Percentiles rank a stretch among this genome's conserved stretches.
Conservation (phyloP, 2,888 invertebrate species). For the Polyploca ridens region DNA sequence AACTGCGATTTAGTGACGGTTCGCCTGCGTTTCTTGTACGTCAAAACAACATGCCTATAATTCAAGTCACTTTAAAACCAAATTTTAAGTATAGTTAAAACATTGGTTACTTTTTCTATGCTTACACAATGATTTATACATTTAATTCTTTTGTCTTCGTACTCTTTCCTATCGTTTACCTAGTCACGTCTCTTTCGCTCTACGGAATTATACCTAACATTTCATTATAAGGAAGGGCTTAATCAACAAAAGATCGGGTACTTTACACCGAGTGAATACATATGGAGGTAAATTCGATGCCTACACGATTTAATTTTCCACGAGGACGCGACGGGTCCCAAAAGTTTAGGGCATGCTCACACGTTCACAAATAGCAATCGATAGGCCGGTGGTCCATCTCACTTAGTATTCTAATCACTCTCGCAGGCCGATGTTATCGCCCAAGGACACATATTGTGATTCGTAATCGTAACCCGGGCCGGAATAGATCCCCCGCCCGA, state of each 20-base stretch:
- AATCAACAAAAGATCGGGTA: conserved; percentile 20
- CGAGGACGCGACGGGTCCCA: conserved; percentile 34
- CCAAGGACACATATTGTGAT: conserved; percentile 79
- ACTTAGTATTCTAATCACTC: conserved; percentile 72
- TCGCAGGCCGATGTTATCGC: conserved; percentile 61
- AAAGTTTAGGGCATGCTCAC: conserved; percentile 33
- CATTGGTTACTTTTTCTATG: background rate
- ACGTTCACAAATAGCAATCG: conserved; percentile 40
- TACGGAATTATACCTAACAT: conserved; percentile 10
- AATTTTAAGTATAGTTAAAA: no score
- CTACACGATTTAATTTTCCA: conserved; percentile 46
- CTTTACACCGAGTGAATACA: conserved; percentile 22
- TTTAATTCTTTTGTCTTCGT: background rate
- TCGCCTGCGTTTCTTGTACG: conserved; percentile 44
- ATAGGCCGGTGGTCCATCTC: conserved; percentile 72
- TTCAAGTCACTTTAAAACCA: background rate
- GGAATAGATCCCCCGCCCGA: conserved; percentile 74
- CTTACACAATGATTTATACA: background rate
- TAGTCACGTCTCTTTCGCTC: conserved; percentile 6
- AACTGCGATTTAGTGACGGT: conserved; percentile 70
- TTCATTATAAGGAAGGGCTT: conserved; percentile 11
- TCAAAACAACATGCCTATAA: conserved; percentile 5
- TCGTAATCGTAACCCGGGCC: conserved; percentile 67
- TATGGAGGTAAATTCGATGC: conserved; percentile 25
- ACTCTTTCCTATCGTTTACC: background rate